A percentile compares a stretch with the other conserved stretches of the same genome.
Evolutionary conservation across 2,113 vertebrate species (phyloP).

Genomic region (Sus scrofa): DNA sequence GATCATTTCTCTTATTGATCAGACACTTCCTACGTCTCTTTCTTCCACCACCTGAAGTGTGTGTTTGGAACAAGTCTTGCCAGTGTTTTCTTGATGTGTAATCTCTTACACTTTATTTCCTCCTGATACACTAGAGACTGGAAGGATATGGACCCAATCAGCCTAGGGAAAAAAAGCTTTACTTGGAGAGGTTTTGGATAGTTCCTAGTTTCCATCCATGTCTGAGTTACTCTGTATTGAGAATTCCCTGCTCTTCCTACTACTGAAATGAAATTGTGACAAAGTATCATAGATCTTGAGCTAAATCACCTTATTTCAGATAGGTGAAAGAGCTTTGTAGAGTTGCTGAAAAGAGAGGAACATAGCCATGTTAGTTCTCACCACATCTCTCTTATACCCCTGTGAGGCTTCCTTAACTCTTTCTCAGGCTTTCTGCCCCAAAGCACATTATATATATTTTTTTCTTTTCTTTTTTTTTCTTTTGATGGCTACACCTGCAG

Average conservation of each 20-base stretch:
- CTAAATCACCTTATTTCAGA: conserved; percentile 8
- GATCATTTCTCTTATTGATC: neutral
- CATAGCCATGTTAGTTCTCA: neutral
- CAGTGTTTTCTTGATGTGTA: neutral
- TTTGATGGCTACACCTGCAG: no score
- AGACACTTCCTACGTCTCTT: neutral
- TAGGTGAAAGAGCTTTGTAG: neutral
- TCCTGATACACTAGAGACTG: neutral
- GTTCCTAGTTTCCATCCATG: neutral
- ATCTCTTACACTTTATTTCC: neutral
- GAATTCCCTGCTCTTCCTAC: neutral
- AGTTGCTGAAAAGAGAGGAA: neutral
- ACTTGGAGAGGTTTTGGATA: neutral
- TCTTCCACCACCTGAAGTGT: neutral
- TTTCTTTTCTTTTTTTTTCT: no score
- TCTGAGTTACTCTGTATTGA: conserved; percentile 15
- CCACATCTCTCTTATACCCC: neutral
- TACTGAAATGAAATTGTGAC: conserved; percentile 11
- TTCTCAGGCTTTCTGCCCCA: neutral
- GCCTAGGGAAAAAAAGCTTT: neutral
- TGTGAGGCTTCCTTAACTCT: neutral
- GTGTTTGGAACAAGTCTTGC: neutral
- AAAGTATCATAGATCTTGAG: neutral
- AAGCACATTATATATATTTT: neutral
- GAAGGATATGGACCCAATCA: neutral